Conservation (phyloP, 2,113 vertebrate genomes). For the Megalops atlanticus region DNA sequence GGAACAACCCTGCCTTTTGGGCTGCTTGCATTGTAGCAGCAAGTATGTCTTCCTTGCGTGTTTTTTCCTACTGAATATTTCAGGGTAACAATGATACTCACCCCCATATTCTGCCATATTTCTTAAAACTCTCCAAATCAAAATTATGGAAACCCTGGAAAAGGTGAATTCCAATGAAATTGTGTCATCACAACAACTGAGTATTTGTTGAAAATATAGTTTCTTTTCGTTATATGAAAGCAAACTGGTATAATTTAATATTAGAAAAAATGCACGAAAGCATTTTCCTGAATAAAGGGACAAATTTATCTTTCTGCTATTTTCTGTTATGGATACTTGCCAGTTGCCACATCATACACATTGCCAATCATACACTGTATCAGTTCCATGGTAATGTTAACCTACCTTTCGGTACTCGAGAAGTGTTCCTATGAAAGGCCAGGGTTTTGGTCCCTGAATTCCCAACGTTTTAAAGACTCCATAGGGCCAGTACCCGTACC, state of each 20-base stretch:
- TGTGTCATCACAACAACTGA: too few relatives aligned
- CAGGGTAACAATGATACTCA: conserved; percentile 64
- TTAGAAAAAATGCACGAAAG: too few relatives aligned
- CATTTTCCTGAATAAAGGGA: too few relatives aligned
- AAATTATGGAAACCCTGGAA: conserved; percentile 58
- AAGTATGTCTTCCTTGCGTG: too few relatives aligned
- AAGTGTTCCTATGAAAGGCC: conserved; percentile 71
- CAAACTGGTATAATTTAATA: too few relatives aligned
- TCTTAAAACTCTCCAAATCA: conserved; percentile 65
- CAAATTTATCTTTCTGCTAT: too few relatives aligned
- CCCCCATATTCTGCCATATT: conserved; percentile 71
- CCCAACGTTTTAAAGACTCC: conserved; percentile 67
- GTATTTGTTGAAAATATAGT: too few relatives aligned
- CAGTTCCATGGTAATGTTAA: conserved; percentile 17
- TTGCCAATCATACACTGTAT: not conserved
- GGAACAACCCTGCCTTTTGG: too few relatives aligned
- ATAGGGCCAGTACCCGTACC: conserved; percentile 67
- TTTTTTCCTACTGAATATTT: too few relatives aligned
- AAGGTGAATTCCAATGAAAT: conserved; percentile 23
- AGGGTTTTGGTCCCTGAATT: conserved; percentile 67
- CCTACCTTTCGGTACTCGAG: conserved; percentile 61
- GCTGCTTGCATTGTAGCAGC: too few relatives aligned
- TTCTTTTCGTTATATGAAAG: too few relatives aligned
- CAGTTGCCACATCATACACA: not conserved
- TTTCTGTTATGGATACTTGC: too few relatives aligned